These are phyloP conservation scores for Carettochelys insculpta DNA, from an alignment of 2,113 vertebrate genomes.

Conservation along the genomic window DNA sequence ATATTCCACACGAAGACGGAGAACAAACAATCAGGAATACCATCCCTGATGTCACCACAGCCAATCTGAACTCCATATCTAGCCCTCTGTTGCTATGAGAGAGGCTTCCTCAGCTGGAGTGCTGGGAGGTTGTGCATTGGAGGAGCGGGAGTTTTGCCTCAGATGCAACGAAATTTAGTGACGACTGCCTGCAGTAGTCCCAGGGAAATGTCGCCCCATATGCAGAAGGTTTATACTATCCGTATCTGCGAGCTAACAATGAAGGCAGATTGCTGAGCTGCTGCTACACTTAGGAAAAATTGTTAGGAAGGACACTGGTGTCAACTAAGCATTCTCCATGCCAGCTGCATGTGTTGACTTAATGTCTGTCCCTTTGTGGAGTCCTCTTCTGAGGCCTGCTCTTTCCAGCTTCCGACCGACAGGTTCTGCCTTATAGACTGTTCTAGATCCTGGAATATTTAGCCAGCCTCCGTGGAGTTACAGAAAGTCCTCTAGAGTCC, in stretches of 20 bases:
- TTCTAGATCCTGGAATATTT: not conserved
- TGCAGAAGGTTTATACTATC: not conserved
- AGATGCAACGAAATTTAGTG: no score
- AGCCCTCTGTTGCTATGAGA: no score
- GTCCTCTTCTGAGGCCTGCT: not conserved
- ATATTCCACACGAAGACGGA: no score
- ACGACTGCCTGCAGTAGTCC: no score
- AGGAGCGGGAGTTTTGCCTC: not conserved
- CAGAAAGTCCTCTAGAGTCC: not conserved
- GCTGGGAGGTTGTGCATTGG: not conserved
- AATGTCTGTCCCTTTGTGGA: not conserved
- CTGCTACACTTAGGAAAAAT: not conserved
- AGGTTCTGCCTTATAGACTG: not conserved
- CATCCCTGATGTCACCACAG: no score
- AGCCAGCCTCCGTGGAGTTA: not conserved
- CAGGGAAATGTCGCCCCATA: not conserved
- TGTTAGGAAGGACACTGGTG: not conserved
- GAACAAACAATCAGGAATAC: no score
- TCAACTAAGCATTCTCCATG: not conserved
- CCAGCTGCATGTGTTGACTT: not conserved
- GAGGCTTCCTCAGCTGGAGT: not conserved
- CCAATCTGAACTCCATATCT: no score
- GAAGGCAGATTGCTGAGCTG: not conserved
- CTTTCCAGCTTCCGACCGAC: not conserved
- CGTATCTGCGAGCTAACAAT: not conserved